Evolutionary conservation across 2,113 vertebrate species (phyloP).

Genomic region (Hemiscyllium ocellatum): DNA sequence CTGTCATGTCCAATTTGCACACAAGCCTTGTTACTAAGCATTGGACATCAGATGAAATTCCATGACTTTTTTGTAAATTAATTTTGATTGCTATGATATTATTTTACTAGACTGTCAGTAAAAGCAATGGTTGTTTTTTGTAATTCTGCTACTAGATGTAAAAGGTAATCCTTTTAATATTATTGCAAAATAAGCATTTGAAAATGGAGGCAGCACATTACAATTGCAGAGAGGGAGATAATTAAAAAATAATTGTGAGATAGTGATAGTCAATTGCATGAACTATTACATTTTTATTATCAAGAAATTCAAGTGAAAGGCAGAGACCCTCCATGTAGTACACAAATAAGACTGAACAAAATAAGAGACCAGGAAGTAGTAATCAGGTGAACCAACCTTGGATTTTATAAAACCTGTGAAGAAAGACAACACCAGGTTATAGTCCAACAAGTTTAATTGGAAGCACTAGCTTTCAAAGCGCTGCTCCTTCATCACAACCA

Average conservation of each 20-base stretch:
- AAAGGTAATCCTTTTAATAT: neutral
- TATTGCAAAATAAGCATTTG: neutral
- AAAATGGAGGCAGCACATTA: neutral
- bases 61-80: constrained; percentile 8
- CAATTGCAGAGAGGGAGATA: neutral
- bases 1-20: neutral
- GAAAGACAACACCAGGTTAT: neutral
- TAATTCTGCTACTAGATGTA: neutral
- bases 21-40: neutral
- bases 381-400: neutral
- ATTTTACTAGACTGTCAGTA: neutral
- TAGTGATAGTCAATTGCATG: neutral
- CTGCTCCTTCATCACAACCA: too few species aligned
- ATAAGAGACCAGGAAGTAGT: neutral
- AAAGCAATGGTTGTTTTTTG: neutral
- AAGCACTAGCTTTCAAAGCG: too few species aligned
- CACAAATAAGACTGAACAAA: neutral
- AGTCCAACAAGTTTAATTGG: too few species aligned
- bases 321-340: neutral
- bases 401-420: neutral
- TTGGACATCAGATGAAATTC: neutral
- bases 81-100: constrained; percentile 3
- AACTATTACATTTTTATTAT: neutral
- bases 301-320: neutral
- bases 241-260: neutral